These are phyloP conservation scores for Thamnophis elegans DNA, from an alignment of 2,797 vertebrate genomes.

Conservation along the genomic window DNA sequence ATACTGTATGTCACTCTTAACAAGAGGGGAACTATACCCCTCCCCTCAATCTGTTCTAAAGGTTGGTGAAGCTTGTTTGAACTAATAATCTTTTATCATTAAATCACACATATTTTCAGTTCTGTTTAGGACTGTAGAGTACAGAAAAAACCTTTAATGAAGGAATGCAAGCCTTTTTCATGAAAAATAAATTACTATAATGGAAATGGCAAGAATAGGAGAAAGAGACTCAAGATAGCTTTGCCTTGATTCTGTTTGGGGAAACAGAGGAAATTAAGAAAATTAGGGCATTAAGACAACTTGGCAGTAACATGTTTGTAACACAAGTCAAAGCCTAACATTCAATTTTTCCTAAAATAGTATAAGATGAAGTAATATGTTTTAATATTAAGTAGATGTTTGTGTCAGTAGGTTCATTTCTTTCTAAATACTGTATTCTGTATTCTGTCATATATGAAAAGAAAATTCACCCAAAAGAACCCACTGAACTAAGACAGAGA, in stretches of 20 bases:
- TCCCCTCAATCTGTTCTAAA: background rate
- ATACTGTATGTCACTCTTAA: background rate
- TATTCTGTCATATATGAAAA: background rate
- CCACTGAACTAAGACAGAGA: background rate
- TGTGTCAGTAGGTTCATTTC: background rate
- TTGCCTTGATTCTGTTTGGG: background rate
- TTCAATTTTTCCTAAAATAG: background rate
- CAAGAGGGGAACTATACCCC: background rate
- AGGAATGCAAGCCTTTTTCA: background rate
- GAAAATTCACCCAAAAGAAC: background rate
- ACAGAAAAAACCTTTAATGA: background rate
- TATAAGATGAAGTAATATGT: background rate
- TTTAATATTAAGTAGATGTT: background rate
- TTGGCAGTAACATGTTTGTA: background rate
- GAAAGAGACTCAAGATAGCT: background rate
- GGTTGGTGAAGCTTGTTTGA: background rate
- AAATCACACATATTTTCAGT: background rate
- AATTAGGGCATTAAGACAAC: background rate
- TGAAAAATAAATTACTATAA: background rate
- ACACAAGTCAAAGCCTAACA: background rate
- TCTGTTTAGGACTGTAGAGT: background rate
- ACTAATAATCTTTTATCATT: background rate
- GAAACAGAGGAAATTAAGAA: background rate
- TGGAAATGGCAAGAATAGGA: background rate
- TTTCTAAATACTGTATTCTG: background rate